These are phyloP conservation scores for Aphis craccivora DNA, from an alignment of 1,140 invertebrate genomes.

Conservation along the genomic window DNA sequence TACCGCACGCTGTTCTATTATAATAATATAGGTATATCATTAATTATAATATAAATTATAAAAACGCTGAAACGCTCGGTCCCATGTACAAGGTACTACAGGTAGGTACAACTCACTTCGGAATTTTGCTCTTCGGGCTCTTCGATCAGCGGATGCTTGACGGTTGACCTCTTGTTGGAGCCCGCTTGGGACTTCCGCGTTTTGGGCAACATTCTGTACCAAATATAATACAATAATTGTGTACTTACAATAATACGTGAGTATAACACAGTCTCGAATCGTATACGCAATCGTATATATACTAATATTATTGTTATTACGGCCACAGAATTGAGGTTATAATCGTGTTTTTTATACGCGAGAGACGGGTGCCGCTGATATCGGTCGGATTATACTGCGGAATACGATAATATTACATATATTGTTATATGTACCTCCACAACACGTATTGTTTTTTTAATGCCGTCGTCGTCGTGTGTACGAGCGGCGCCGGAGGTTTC, in stretches of 20 bases:
- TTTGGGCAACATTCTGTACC: background rate
- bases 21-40: background rate
- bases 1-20: background rate
- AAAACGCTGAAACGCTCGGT: background rate
- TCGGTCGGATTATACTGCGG: background rate
- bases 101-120: background rate
- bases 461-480: background rate
- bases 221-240: too few relatives aligned
- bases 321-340: background rate
- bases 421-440: background rate
- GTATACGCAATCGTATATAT: background rate
- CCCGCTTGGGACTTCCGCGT: background rate
- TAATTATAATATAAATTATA: background rate
- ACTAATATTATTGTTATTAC: background rate
- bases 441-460: background rate
- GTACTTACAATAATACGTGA: too few relatives aligned
- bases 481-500: background rate
- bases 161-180: background rate
- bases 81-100: background rate
- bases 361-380: background rate
- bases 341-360: background rate
- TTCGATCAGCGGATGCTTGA: background rate
- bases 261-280: background rate
- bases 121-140: conserved; percentile 27
- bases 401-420: background rate